Evolutionary conservation across 2,113 vertebrate species (phyloP).

Genomic region (Theropithecus gelada): DNA sequence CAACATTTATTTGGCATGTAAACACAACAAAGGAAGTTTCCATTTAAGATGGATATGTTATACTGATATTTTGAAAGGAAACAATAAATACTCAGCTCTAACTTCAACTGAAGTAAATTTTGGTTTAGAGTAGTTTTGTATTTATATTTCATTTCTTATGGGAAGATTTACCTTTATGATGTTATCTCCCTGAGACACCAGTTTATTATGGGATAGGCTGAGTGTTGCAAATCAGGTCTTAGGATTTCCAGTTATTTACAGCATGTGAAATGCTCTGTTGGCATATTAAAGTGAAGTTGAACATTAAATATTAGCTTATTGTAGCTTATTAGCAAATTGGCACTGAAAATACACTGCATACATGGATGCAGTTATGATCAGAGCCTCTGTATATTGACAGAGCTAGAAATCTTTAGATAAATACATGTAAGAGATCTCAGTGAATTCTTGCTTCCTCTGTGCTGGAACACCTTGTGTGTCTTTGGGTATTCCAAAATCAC

Average conservation of each 20-base stretch:
- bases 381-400: not conserved
- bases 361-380: not conserved
- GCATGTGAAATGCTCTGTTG: not conserved
- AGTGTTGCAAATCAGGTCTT: not conserved
- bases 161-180: not conserved
- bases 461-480: too few relatives aligned
- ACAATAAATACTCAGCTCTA: not conserved
- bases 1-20: not conserved
- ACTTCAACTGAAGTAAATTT: not conserved
- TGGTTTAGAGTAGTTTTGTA: not conserved
- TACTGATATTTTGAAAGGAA: not conserved
- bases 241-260: not conserved
- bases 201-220: not conserved
- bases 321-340: not conserved
- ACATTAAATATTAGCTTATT: not conserved
- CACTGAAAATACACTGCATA: not conserved
- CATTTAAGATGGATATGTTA: not conserved
- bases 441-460: not conserved
- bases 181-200: not conserved
- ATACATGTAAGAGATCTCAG: rapidly evolving
- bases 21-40: not conserved
- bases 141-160: not conserved
- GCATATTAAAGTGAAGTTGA: not conserved
- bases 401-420: not conserved
- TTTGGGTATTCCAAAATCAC: not conserved